Conservation (phyloP, 1,140 invertebrate genomes). For the Zaprionus davidi region DNA sequence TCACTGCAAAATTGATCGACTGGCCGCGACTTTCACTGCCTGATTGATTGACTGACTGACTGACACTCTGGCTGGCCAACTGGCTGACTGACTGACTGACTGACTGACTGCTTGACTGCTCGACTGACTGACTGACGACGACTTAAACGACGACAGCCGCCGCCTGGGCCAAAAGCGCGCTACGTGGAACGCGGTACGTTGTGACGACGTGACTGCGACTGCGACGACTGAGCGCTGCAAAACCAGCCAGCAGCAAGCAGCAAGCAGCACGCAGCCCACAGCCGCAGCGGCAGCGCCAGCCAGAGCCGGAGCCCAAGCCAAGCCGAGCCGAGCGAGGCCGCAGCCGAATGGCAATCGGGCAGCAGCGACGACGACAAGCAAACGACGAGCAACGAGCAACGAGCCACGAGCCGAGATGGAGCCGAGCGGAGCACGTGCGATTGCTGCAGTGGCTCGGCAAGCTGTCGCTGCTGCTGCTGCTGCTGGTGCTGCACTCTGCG, state of each 20-base stretch:
- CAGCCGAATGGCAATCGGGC: background rate
- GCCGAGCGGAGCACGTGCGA: conserved; percentile 66
- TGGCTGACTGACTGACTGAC: background rate
- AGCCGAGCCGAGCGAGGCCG: conserved; percentile 1
- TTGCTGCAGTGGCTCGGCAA: conserved; percentile 61
- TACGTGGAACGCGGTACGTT: conserved; percentile 72
- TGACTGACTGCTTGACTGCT: conserved; percentile 5
- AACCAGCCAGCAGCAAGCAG: conserved; percentile 13
- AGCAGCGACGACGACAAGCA: background rate
- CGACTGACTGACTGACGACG: conserved; percentile 16
- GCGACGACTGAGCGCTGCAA: conserved; percentile 78
- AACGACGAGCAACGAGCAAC: background rate
- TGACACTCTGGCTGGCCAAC: background rate
- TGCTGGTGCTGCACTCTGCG: conserved; percentile 44
- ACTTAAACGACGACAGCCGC: conserved; percentile 64
- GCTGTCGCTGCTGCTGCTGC: conserved; percentile 15
- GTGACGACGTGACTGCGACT: conserved; percentile 81
- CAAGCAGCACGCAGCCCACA: conserved; percentile 9
- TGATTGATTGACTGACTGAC: conserved; percentile 15
- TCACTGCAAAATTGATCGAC: conserved; percentile 9
- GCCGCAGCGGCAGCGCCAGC: background rate
- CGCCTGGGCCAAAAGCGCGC: conserved; percentile 60
- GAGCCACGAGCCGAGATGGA: conserved; percentile 4
- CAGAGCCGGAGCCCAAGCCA: background rate
- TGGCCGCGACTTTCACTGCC: background rate